These are phyloP conservation scores for Botia kubotai DNA, from an alignment of 2,797 vertebrate species.

Conservation along the genomic window DNA sequence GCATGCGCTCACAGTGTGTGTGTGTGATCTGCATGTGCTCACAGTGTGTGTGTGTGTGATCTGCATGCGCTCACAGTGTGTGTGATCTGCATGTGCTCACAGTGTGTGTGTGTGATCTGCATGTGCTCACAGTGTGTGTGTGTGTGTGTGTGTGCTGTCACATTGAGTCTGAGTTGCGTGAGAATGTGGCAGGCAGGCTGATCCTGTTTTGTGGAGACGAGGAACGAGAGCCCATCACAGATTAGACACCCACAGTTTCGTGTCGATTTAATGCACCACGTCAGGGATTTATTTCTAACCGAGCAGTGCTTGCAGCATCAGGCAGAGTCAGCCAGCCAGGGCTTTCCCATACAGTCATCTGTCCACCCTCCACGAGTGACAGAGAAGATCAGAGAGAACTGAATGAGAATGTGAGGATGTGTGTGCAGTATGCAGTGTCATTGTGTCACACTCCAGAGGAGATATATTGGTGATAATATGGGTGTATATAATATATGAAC, in stretches of 20 bases:
- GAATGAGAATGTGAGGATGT: constrained; percentile 15
- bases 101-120: no score
- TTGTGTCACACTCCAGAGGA: constrained; percentile 7
- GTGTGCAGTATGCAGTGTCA: neutral
- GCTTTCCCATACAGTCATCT: constrained; percentile 69
- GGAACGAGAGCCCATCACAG: constrained; percentile 79
- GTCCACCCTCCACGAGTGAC: constrained; percentile 50
- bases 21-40: no score
- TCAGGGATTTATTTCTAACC: constrained; percentile 79
- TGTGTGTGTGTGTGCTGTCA: constrained; percentile 70
- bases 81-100: no score
- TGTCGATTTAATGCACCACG: constrained; percentile 81
- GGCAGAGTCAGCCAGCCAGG: constrained; percentile 63
- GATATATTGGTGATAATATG: neutral
- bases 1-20: constrained; percentile 47
- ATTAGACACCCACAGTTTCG: constrained; percentile 84
- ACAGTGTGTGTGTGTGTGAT: no score
- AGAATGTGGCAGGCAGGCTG: constrained; percentile 78
- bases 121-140: no score
- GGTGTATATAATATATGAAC: neutral
- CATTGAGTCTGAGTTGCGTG: constrained; percentile 76
- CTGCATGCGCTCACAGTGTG: no score
- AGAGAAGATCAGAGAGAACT: constrained; percentile 33
- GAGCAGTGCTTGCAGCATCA: constrained; percentile 53
- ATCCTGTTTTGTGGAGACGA: constrained; percentile 80